These are phyloP conservation scores for Heliconius nattereri DNA, from an alignment of 1,140 invertebrate species.

Conservation along the genomic window DNA sequence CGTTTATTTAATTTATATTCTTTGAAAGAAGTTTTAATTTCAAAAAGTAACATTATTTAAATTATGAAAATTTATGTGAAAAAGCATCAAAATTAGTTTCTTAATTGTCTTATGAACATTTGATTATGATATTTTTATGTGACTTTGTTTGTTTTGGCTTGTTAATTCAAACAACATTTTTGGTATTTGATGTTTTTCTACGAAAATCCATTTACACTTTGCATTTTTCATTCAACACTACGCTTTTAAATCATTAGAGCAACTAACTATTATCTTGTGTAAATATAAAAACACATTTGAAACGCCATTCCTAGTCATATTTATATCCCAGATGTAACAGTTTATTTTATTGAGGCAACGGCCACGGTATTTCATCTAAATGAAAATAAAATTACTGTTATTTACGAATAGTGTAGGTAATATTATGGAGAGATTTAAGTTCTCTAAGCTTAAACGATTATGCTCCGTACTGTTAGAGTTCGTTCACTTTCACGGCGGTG, in stretches of 20 bases:
- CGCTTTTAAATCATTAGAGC: conserved; percentile 38
- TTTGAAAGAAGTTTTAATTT: not conserved
- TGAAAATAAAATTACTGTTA: conserved; percentile 67
- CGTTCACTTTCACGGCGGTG: conserved; percentile 1
- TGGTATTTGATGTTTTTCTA: conserved; percentile 1
- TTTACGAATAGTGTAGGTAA: conserved; percentile 51
- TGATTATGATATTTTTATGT: not conserved
- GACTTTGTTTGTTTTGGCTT: not conserved
- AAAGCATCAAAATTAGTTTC: not conserved
- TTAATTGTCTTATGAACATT: not conserved
- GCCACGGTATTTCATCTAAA: conserved; percentile 52
- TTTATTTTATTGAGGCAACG: conserved; percentile 52
- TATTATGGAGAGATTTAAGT: conserved; percentile 48
- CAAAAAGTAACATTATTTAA: not conserved
- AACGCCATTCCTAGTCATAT: conserved; percentile 34
- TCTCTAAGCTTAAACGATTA: conserved; percentile 49
- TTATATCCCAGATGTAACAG: conserved; percentile 47
- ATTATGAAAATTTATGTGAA: not conserved
- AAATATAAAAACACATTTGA: conserved; percentile 33
- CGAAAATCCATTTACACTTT: conserved; percentile 8
- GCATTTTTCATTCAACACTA: conserved; percentile 31
- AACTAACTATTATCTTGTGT: conserved; percentile 31
- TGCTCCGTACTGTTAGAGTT: conserved; percentile 31
- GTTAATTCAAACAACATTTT: conserved; percentile 11
- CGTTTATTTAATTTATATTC: not conserved